A percentile compares a stretch with the other conserved stretches of the same genome.
Evolutionary conservation across 2,888 invertebrate genomes (phyloP).

Genomic region (Pachliopta kotzebuea): DNA sequence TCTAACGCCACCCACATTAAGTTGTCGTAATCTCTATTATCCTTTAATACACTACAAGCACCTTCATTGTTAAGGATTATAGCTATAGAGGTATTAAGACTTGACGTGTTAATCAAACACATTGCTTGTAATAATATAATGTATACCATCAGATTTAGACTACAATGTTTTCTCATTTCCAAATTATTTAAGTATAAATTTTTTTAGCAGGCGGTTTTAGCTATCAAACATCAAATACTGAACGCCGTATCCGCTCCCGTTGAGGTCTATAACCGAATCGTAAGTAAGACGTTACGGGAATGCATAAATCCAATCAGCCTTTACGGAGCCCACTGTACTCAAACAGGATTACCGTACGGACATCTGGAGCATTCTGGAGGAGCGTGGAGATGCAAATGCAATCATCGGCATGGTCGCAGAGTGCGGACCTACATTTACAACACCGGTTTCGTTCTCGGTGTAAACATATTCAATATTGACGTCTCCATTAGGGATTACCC

Average conservation of each 20-base stretch:
- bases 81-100: conserved; percentile 41
- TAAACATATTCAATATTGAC: background rate
- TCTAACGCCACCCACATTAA: conserved; percentile 28
- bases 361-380: conserved; percentile 40
- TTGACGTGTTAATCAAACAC: conserved; percentile 42
- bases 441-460: background rate
- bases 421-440: conserved; percentile 14
- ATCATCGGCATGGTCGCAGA: conserved; percentile 32
- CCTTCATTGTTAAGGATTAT: conserved; percentile 46
- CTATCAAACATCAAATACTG: background rate
- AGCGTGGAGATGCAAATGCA: conserved; percentile 39
- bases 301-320: conserved; percentile 35
- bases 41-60: conserved; percentile 45
- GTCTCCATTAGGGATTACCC: background rate
- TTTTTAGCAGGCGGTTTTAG: background rate
- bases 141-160: too few species aligned
- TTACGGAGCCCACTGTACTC: conserved; percentile 32
- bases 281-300: conserved; percentile 30
- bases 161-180: too few species aligned
- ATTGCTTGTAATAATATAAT: background rate
- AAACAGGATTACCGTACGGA: conserved; percentile 40
- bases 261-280: conserved; percentile 5
- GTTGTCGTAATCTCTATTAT: conserved; percentile 46
- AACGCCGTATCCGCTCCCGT: conserved; percentile 5
- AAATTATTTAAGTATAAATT: too few species aligned